Base-by-base conservation (phyloP, 2,888 invertebrate genomes). In the Conus canariensis region DNA sequence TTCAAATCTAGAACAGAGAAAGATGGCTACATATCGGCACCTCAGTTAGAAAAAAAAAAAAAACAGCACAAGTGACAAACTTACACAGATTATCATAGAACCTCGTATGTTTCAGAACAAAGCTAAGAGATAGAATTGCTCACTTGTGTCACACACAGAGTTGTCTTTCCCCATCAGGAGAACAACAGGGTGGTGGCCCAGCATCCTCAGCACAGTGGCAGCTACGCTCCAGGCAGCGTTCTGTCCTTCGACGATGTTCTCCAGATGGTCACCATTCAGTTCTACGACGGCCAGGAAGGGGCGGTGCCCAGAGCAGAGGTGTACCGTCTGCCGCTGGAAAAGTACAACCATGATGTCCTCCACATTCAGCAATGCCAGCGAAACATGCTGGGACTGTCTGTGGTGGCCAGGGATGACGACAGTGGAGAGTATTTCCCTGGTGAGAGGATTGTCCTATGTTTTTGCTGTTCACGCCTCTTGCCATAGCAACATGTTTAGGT, bases 201-300 rank as follows among this genome's bases (percentile, higher is more conserved):
- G 10, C 95, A 95, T 90, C 95, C 95, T 9, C 90, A 92, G 90
- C 95, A 94, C 92, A 92, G 92, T 83, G 94, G 92, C 90, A 95
- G 95, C 91, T 95, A 95, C 91, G 95, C 95, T 16, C 95, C 95
- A 16, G 95, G 94, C 19, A 92, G 93, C 9, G 94, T 95, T n/a
- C 89, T 93, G 30, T 56, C 85, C 12, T 83, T 90, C 12, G 59
- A 90, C 19, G 89, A 90, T 19, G 56, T 85, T 22, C 87, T n/a
- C 6, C 90, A 90, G 86, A 64, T 70, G 64, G 80, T 90, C 3
- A 58, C 90, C 45, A 92, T 95, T 8, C 90, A 93, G 60, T 95
- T 95, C 92, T 95, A 95, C 91, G 95, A 95, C 58, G 90, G 87
- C 89, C 94, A 93, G 58, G 93, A 95, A 85, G 90, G 92, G 0